Conservation (phyloP, 2,888 invertebrate species). For the Mesodorylaimus sp. region DNA sequence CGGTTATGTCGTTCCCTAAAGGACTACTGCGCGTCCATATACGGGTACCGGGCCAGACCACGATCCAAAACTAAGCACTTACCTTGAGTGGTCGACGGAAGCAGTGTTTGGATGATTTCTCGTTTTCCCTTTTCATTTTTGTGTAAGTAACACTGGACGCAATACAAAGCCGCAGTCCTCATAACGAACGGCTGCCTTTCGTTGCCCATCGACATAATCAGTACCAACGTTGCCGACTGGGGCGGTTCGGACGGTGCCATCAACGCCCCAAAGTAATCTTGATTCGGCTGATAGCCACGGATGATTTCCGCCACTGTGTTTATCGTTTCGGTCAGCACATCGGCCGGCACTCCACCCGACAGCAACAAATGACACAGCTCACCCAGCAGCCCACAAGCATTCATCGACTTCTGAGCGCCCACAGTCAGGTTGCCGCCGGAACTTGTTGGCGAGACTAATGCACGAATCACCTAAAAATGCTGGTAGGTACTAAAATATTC, state of each 20-base stretch:
- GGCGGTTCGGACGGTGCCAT: constrained; percentile 48
- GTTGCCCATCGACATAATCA: constrained; percentile 94
- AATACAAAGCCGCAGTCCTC: constrained; percentile 85
- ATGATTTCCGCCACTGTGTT: constrained; percentile 84
- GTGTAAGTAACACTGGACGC: constrained; percentile 83
- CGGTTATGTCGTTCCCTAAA: constrained; percentile 30
- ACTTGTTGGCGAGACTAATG: constrained; percentile 79
- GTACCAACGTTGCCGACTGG: constrained; percentile 61
- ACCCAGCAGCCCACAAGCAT: constrained; percentile 58
- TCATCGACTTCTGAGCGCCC: constrained; percentile 71
- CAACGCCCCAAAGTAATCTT: constrained; percentile 69
- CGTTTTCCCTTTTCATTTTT: constrained; percentile 59
- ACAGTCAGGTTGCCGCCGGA: constrained; percentile 50
- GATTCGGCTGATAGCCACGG: constrained; percentile 68
- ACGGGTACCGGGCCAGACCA: too few species aligned
- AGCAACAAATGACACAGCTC: constrained; percentile 72
- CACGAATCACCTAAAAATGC: constrained; percentile 46
- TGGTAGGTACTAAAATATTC: not conserved
- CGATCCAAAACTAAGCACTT: constrained; percentile 13
- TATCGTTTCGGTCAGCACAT: constrained; percentile 84
- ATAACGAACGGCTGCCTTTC: constrained; percentile 79
- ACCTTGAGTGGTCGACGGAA: constrained; percentile 65
- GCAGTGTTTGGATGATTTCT: constrained; percentile 62
- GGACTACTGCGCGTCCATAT: too few species aligned
- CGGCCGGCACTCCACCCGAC: constrained; percentile 87